phyloP scores from a whole-genome alignment of 2,888 invertebrate genomes.

The Drosophila putrida region DNA sequence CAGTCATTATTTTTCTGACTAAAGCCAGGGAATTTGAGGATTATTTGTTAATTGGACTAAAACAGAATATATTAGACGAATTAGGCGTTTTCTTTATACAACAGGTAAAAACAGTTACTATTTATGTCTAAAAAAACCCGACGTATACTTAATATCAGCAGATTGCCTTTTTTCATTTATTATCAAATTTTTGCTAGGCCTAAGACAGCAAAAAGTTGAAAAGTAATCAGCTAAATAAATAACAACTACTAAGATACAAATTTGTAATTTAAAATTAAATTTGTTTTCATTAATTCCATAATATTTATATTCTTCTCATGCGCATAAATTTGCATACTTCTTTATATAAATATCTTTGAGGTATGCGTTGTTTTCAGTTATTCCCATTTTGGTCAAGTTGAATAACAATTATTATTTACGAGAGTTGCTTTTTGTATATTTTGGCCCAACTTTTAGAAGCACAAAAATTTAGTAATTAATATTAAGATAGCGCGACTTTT shows the following conservation, averaged over 20 bases:
- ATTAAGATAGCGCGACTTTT: slow-evolving; percentile 41
- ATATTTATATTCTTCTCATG: background rate
- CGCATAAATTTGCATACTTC: background rate
- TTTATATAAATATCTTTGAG: background rate
- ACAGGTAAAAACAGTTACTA: no score
- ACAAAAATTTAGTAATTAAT: slow-evolving; percentile 44
- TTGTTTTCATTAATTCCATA: no score
- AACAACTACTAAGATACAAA: no score
- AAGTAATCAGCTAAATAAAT: no score
- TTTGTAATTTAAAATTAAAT: no score
- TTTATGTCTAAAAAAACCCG: background rate
- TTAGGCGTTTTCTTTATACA: no score
- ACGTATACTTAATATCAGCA: background rate
- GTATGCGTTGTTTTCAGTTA: background rate
- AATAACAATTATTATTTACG: slow-evolving; percentile 5
- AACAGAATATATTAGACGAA: no score
- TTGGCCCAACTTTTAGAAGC: background rate
- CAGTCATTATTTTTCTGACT: no score
- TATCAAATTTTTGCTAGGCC: no score
- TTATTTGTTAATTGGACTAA: no score
- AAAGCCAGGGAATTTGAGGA: no score
- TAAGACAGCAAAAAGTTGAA: no score
- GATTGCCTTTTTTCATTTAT: background rate
- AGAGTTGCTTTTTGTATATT: background rate
- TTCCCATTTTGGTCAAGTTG: background rate